Base-by-base conservation (phyloP, 2,888 invertebrate species). In the Leptinotarsa haldemani region DNA sequence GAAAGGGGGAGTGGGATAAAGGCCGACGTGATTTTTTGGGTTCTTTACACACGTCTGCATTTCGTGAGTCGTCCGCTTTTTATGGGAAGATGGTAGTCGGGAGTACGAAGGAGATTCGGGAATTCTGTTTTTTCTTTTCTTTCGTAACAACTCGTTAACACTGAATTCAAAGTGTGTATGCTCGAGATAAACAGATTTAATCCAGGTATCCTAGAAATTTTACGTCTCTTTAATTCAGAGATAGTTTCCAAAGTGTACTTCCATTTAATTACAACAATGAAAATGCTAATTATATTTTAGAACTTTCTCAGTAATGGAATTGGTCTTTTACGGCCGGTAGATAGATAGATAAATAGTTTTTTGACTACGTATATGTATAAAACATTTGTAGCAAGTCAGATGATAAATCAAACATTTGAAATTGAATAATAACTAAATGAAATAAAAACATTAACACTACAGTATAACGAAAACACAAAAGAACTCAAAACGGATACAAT, bases 21-120 rank as follows among this genome's bases (percentile, higher is more conserved):
- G 61, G 40, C 16, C 16, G 40, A 61, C 61, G 61, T 61, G 40
- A 40, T 61, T 61, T 61, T 61, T 61, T 25, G 30, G 30, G 61
- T 30, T 61, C n/a, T 61, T 61, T 40, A 61, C 61, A 61, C 61
- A 61, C 61, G 61, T 25, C 30, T 40, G 61, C 61, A 7, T 40
- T 40, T 30, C 61, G 61, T 61, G 16, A 30, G n/a, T 61, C 5
- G 25, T 61, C 30, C 16, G 40, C n/a, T 40, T 61, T 61, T 61
- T 40, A 30, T 61, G 40, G 25, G 25, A 16, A n/a, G 16, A n/a
- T n/a, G n/a, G 20, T 15, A 40, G 30, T 61, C n/a, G 7, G 30
- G 58, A 58, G 22, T 25, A 15, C 4, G 13, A 15, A 12, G 18
- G 12, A 58, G 7, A 40, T 13, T 20, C 2, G 22, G 15, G 9